A percentile compares a stretch with the other conserved stretches of the same genome.
These are phyloP conservation scores for Ophraella communa DNA, from an alignment of 2,888 invertebrate genomes.

Conservation along the genomic window DNA sequence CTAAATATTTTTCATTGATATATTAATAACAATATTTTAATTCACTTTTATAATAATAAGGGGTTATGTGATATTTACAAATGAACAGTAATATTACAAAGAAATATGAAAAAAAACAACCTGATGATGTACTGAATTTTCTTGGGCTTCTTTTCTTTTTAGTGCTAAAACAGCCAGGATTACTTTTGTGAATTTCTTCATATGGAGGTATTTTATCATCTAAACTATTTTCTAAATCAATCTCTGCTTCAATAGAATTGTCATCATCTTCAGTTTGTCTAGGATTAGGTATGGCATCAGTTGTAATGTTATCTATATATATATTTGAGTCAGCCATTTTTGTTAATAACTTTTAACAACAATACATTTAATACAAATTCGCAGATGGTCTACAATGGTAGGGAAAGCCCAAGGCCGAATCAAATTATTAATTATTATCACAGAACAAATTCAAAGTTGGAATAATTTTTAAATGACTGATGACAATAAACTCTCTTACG, in stretches of 20 bases:
- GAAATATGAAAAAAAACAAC: slow-evolving; percentile 7
- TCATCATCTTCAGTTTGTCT: not conserved
- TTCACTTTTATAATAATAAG: not conserved
- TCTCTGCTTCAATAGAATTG: slow-evolving; percentile 23
- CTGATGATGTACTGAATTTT: slow-evolving; percentile 15
- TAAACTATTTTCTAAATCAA: slow-evolving; percentile 3
- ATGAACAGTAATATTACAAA: not conserved
- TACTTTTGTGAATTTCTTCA: slow-evolving; percentile 7
- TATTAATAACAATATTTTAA: no score
- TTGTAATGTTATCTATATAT: slow-evolving; percentile 31
- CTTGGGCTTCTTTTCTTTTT: slow-evolving; percentile 9
- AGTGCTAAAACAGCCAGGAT: not conserved
- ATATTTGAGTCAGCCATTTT: slow-evolving; percentile 9
- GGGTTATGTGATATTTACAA: not conserved
- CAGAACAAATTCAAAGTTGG: no score
- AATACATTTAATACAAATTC: no score
- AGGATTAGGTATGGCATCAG: slow-evolving; percentile 38
- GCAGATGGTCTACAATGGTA: no score
- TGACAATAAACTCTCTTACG: no score
- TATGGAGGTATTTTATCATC: not conserved
- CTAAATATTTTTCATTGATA: no score
- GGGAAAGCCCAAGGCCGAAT: no score
- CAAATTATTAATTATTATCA: no score
- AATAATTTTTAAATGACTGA: no score
- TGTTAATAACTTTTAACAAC: not conserved